phyloP scores from a whole-genome alignment of 2,888 invertebrate species.

The Noctua fimbriata region DNA sequence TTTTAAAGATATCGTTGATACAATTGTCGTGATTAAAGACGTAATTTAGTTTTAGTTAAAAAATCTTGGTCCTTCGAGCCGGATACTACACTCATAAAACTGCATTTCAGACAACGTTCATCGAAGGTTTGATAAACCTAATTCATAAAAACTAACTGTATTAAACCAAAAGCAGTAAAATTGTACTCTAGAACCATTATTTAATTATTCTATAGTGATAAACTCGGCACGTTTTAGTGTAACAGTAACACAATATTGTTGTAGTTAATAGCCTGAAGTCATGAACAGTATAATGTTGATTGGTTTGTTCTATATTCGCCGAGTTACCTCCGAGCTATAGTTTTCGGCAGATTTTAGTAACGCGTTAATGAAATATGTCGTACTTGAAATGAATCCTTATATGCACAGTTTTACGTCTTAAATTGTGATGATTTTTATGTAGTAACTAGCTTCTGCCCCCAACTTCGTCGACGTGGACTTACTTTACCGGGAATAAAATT shows the following conservation, averaged over 20 bases:
- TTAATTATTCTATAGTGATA: slow-evolving; percentile 43
- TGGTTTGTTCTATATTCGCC: slow-evolving; percentile 36
- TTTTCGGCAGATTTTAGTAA: not conserved
- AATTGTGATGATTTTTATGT: not conserved
- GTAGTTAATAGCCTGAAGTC: slow-evolving; percentile 51
- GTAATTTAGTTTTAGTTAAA: not conserved
- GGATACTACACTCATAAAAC: not conserved
- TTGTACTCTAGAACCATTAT: slow-evolving; percentile 16
- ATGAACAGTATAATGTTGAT: slow-evolving; percentile 50
- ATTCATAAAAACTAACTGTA: not conserved
- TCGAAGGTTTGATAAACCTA: not conserved
- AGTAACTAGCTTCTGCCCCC: not conserved
- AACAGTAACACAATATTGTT: slow-evolving; percentile 45
- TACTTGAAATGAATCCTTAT: not conserved
- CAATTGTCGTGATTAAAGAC: too few relatives aligned
- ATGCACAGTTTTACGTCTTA: not conserved
- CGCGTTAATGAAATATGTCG: not conserved
- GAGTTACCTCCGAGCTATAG: slow-evolving; percentile 3
- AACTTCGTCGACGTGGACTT: not conserved
- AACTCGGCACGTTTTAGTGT: slow-evolving; percentile 33
- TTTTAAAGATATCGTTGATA: too few relatives aligned
- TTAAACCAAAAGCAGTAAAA: slow-evolving; percentile 24
- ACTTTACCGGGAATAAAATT: not conserved
- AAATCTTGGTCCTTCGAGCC: not conserved
- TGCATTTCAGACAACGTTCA: not conserved